Evolutionary conservation across 2,888 invertebrate species (phyloP).

Genomic region (Trachelus stipa): DNA sequence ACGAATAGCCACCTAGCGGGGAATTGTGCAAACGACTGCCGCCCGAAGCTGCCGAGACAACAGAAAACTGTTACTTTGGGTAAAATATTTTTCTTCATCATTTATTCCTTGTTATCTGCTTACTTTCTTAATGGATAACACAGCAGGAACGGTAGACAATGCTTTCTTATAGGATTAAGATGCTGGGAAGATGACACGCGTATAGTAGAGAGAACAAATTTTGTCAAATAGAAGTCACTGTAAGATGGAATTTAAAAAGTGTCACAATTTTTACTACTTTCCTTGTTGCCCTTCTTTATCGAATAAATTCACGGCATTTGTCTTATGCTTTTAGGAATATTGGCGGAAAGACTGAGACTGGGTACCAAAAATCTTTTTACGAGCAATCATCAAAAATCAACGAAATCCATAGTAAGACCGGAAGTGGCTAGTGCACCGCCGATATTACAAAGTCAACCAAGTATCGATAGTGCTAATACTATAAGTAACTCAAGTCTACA

Average conservation of each 20-base stretch:
- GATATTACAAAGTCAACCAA: conserved; percentile 68
- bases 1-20: conserved; percentile 18
- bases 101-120: no score
- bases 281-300: no score
- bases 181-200: no score
- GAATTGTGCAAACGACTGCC: conserved; percentile 52
- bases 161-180: no score
- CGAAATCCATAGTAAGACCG: conserved; percentile 34
- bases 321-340: conserved; percentile 34
- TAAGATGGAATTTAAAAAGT: no score
- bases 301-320: no score
- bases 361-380: conserved; percentile 62
- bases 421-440: conserved; percentile 54
- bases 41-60: conserved; percentile 57
- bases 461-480: conserved; percentile 68
- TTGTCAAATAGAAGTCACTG: no score
- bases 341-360: conserved; percentile 49
- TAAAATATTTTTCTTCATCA: conserved; percentile 19
- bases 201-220: no score
- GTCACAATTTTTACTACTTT: no score
- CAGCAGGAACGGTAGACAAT: no score
- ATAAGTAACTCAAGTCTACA: conserved; percentile 83
- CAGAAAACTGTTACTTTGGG: conserved; percentile 47
- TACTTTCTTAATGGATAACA: no score
- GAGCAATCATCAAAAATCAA: conserved; percentile 25